Evolutionary conservation across 23 tunicate species (phyloP), one percentile per base, ranked within the genome.

Genomic region (Clavelina lepadiformis): DNA sequence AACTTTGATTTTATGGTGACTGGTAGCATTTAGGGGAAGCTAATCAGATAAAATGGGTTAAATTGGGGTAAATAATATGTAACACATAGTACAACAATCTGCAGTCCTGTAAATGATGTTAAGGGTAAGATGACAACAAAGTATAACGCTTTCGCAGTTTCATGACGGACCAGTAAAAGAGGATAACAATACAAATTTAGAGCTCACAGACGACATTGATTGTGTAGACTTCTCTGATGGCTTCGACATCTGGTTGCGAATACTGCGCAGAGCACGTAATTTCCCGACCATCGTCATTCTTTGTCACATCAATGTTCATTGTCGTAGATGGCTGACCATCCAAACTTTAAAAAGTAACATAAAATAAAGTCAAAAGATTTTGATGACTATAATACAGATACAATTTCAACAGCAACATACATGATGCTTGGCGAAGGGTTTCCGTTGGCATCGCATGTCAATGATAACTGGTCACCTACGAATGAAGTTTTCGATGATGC

Each of bases 361-460:
- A 41, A 41, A 41, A 11, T 41, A 41, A 15, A 41, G 11, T 41
- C n/a, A n/a, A n/a, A n/a, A n/a, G n/a, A n/a, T n/a, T n/a, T n/a
- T n/a, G n/a, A n/a, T n/a, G n/a, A n/a, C n/a, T n/a, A n/a, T n/a
- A n/a, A n/a, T n/a, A n/a, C n/a, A n/a, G n/a, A n/a, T n/a, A n/a
- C n/a, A n/a, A n/a, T n/a, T n/a, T n/a, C n/a, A n/a, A n/a, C n/a
- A n/a, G n/a, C n/a, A n/a, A 7, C 33, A 29, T 53, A 69, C 62
- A 5, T 13, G 3, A 74, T 63, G 1, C 1, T 26, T 1, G 80
- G 62, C 5, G 26, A 62, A 1, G 80, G 80, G 36, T 62, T 45
- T 1, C 80, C 80, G 29, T 74, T 74, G 3, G 80, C 70, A 20
- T 18, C 33, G 27, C 80, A 74, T 2, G 49, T 62, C 24, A 74